These are phyloP conservation scores for Tigriopus californicus DNA, from an alignment of 2,888 invertebrate species.

Conservation along the genomic window DNA sequence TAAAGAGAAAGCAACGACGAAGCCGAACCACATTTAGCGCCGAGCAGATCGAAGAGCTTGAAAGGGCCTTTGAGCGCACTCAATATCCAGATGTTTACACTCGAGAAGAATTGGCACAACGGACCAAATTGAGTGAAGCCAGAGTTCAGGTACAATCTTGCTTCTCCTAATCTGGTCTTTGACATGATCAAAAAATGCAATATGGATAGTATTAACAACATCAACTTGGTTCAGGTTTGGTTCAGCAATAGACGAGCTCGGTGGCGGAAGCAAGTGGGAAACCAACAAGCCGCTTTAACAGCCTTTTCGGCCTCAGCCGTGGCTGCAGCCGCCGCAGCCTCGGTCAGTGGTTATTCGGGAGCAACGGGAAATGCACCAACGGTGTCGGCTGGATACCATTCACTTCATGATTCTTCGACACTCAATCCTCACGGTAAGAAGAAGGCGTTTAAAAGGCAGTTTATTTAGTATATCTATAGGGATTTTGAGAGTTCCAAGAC, in stretches of 20 bases:
- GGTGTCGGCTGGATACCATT: no score
- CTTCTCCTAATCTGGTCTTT: no score
- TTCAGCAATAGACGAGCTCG: conserved; percentile 89
- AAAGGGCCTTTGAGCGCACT: conserved; percentile 35
- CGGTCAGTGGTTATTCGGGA: conserved; percentile 18
- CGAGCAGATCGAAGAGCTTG: not conserved
- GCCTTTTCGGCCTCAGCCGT: not conserved
- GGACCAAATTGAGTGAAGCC: conserved; percentile 57
- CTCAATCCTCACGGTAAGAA: no score
- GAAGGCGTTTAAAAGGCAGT: no score
- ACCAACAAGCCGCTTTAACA: not conserved
- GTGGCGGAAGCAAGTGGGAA: conserved; percentile 44
- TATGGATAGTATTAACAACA: no score
- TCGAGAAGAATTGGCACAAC: conserved; percentile 48
- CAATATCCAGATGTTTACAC: conserved; percentile 38
- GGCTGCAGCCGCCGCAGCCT: conserved; percentile 12
- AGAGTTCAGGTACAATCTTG: conserved; percentile 96
- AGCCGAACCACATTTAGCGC: conserved; percentile 4
- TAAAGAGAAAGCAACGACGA: conserved; percentile 35
- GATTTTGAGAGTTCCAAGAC: no score
- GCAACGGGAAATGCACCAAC: no score
- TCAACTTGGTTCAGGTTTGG: conserved; percentile 59
- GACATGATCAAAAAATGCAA: no score
- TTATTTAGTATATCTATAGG: no score
- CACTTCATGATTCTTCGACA: no score